These are phyloP conservation scores for Ianthella basta DNA, from an alignment of 37 sponge, comb jelly and placozoan genomes.

Conservation along the genomic window DNA sequence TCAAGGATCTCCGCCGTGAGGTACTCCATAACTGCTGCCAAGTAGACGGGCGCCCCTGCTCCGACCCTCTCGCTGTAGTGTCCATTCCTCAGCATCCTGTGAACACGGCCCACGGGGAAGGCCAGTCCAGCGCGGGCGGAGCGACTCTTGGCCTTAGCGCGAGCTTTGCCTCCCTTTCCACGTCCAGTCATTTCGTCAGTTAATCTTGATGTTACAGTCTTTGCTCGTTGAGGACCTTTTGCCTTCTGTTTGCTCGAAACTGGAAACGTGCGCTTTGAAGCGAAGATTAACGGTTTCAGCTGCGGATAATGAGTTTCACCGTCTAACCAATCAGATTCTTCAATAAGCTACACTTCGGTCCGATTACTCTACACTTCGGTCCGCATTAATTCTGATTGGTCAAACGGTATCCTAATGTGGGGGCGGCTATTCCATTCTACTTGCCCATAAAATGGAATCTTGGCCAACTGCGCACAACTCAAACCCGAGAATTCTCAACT, in stretches of 20 bases:
- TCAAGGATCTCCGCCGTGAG: slow-evolving; percentile 99
- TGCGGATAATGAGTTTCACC: no score
- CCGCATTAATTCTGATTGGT: slow-evolving; percentile 14
- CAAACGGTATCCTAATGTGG: neutral
- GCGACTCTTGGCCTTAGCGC: slow-evolving; percentile 92
- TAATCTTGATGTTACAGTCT: no score
- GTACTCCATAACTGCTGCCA: slow-evolving; percentile 99
- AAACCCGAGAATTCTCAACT: no score
- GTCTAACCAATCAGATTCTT: no score
- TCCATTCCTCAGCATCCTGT: slow-evolving; percentile 88
- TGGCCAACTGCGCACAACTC: no score
- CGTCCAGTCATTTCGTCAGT: slow-evolving; percentile 88
- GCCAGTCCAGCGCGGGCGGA: slow-evolving; percentile 98
- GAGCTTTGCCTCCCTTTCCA: slow-evolving; percentile 98
- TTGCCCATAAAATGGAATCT: slow-evolving; percentile 14
- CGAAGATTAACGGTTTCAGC: no score
- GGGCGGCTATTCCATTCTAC: neutral
- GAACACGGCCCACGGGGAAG: slow-evolving; percentile 99
- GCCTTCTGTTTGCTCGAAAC: no score
- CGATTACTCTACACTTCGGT: neutral
- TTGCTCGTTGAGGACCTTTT: no score
- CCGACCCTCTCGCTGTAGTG: slow-evolving; percentile 95
- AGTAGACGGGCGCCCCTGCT: slow-evolving; percentile 99
- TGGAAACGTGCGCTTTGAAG: no score
- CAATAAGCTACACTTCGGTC: no score